Conservation (phyloP, 2,113 vertebrate genomes). For the Plotosus lineatus region DNA sequence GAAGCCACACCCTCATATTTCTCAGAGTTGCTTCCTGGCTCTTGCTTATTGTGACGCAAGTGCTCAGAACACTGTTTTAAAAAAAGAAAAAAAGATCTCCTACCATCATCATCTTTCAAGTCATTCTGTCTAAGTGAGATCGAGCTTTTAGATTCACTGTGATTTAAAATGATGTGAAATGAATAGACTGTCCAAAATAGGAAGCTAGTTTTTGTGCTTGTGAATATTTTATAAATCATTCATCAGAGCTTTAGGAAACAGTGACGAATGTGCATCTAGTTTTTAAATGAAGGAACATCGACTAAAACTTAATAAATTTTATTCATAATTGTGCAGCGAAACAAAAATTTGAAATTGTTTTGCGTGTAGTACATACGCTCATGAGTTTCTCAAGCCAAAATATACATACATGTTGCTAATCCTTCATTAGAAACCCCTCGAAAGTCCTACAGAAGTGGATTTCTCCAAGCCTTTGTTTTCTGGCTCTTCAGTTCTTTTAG, state of each 20-base stretch:
- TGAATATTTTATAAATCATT: background rate
- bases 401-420: slow-evolving; percentile 6
- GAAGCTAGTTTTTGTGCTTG: background rate
- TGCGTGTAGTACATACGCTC: background rate
- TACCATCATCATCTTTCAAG: too few relatives aligned
- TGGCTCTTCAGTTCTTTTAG: background rate
- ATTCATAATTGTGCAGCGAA: background rate
- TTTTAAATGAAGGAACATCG: background rate
- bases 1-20: too few relatives aligned
- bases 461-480: background rate
- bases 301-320: background rate
- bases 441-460: background rate
- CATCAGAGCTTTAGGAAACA: background rate
- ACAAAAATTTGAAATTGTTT: background rate
- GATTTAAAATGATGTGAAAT: background rate
- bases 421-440: background rate
- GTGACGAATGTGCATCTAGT: background rate
- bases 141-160: background rate
- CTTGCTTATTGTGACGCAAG: too few relatives aligned
- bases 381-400: background rate
- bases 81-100: too few relatives aligned
- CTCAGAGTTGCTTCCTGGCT: too few relatives aligned
- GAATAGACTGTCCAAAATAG: background rate
- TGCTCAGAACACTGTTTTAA: too few relatives aligned
- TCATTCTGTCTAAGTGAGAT: too few relatives aligned